Base-by-base conservation (phyloP, 2,113 vertebrate genomes). In the Scytalopus superciliaris region DNA sequence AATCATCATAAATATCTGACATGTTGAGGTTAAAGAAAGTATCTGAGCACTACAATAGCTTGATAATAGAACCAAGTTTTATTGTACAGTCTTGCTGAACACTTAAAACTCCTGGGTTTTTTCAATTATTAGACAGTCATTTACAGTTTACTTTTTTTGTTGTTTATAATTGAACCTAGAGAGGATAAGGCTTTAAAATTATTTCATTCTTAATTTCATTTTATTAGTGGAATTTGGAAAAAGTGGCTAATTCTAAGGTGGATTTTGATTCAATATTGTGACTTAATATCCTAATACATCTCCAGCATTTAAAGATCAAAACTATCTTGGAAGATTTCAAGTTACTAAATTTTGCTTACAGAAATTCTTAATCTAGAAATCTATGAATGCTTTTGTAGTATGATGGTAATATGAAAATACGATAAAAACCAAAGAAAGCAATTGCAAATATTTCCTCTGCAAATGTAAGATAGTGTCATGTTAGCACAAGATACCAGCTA, bases 1-100 rank as follows among this genome's bases (percentile, higher is more conserved):
- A 96, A 79, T 93, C 87, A 69, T 96, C 59, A 82, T 91, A 95
- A 94, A 93, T 92, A 95, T 70, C 76, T 97, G 83, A 90, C 75
- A 93, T 18, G 85, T 31, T 96, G 87, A 91, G 44, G 64, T 94
- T 94, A 95, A 96, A 95, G 79, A 76, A 97, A 87, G 68, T 68
- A 52, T 90, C 39, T 96, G 59, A 87, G 33, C 37, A 52, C 69
- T 88, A 80, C 19, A 94, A 22, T 35, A 7, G 21, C 55, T 94
- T 72, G 23, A 66, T 90, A 76, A 90, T 49, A 80, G 67, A 90
- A 89, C 24, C 21, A 81, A 10, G 57, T 89, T 78, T 85, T 35
- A 84, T 22, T 39, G 31, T 63, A 23, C 4, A 81, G 25, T 78
- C 53, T 76, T 87, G 19, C 31, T 59, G 35, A 90, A 52, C 37